Base-by-base conservation (phyloP, 2,797 vertebrate species). In the Sebastolobus alascanus region DNA sequence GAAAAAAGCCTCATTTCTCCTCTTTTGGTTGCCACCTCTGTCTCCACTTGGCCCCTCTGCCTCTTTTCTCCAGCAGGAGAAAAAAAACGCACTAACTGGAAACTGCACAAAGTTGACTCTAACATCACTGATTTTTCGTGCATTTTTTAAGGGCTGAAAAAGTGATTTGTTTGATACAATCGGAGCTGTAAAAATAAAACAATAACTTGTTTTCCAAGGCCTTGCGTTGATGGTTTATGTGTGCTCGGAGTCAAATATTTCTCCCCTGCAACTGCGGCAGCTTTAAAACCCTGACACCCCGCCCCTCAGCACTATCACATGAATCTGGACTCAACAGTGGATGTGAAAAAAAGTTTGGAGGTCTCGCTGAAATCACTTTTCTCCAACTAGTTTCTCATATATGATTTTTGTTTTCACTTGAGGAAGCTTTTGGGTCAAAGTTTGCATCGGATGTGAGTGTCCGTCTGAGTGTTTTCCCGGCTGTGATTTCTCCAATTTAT, bases 251-350 rank as follows among this genome's bases (percentile, higher is more conserved):
- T 80, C 38, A 89, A 84, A 85, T 88, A 82, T 87, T 83, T 85
- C 65, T 84, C 67, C 66, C 78, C 60, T 84, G 90, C 66, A 89
- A 85, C 92, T 93, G 93, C 92, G 90, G 93, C 92, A 82, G 92
- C 94, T 94, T 95, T 94, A 95, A 95, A 93, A 25, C 72, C 66
- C 90, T 69, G 29, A 88, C 83, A 83, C 94, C 93, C 93, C 94
- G 94, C 94, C 94, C 92, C 93, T 94, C 86, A 54, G 77, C 90
- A 84, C 91, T 93, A 94, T 95, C 94, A 93, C 94, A 94, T 94
- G 94, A 93, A 93, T 93, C 93, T 93, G 89, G 91, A 91, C 91
- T 79, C 83, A 76, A 66, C 87, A 75, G 75, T 92, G 89, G 91
- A 94, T 93, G 93, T 58, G 89, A 82, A 88, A 89, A 89, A 93